These are phyloP conservation scores for Peribatodes rhomboidaria DNA, from an alignment of 2,888 invertebrate genomes.

Conservation along the genomic window DNA sequence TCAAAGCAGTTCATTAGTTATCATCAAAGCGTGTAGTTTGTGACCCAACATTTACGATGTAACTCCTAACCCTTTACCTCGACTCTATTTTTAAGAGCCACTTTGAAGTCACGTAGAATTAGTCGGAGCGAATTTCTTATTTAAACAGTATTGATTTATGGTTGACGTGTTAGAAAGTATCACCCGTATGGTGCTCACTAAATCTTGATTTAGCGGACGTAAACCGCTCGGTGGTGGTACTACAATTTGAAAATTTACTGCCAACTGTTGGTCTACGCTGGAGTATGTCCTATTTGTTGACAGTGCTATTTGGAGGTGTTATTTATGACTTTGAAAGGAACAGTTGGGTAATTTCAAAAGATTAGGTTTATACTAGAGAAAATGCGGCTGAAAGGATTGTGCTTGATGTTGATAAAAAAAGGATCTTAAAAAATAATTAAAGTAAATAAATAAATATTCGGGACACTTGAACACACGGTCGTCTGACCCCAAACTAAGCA, in stretches of 20 bases:
- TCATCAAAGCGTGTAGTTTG: conserved; percentile 19
- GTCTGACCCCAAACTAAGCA: too few species aligned
- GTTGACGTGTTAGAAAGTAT: conserved; percentile 76
- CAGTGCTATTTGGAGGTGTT: conserved; percentile 26
- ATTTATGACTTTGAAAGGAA: not conserved
- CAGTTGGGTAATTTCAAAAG: conserved; percentile 17
- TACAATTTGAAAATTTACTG: conserved; percentile 74
- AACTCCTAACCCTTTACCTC: conserved; percentile 64
- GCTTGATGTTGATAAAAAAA: too few species aligned
- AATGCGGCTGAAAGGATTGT: not conserved
- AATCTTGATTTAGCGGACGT: conserved; percentile 82
- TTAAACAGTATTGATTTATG: conserved; percentile 76
- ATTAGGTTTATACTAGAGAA: not conserved
- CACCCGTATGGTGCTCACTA: conserved; percentile 73
- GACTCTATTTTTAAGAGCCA: conserved; percentile 59
- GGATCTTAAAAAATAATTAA: too few species aligned
- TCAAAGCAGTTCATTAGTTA: conserved; percentile 10
- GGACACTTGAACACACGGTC: too few species aligned
- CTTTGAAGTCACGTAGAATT: conserved; percentile 78
- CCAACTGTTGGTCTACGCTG: conserved; percentile 36
- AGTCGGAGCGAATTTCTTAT: conserved; percentile 77
- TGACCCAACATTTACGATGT: conserved; percentile 52
- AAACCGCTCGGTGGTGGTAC: conserved; percentile 67
- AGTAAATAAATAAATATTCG: too few species aligned
- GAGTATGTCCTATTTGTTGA: conserved; percentile 22